Evolutionary conservation across 1,140 invertebrate species (phyloP).

Genomic region (Halesus radiatus): DNA sequence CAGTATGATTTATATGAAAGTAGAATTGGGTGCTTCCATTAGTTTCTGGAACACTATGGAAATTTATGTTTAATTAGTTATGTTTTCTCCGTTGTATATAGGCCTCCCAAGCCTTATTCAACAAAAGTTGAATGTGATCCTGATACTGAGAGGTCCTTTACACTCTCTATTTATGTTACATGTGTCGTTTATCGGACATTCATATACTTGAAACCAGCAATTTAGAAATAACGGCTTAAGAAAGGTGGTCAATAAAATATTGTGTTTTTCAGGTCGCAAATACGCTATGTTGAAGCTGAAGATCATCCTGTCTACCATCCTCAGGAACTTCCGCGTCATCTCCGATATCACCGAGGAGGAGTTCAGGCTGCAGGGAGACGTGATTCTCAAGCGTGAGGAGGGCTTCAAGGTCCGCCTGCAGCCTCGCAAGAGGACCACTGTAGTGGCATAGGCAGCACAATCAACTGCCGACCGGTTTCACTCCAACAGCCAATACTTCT

Average conservation of each 20-base stretch:
- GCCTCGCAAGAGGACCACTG: conserved; percentile 71
- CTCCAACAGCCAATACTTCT: not conserved
- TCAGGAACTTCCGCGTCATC: conserved; percentile 85
- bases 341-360: conserved; percentile 81
- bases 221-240: not conserved
- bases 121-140: no score
- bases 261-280: conserved; percentile 77
- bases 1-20: no score
- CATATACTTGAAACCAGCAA: not conserved
- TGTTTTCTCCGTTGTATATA: no score
- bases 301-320: conserved; percentile 87
- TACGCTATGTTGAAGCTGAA: conserved; percentile 93
- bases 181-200: not conserved
- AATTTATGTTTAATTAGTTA: no score
- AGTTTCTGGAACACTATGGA: no score
- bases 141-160: no score
- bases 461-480: no score
- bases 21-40: no score
- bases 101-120: no score
- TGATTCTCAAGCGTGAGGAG: conserved; percentile 87
- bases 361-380: conserved; percentile 85
- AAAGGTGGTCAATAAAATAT: not conserved
- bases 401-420: conserved; percentile 82
- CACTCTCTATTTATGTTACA: no score
- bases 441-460: not conserved